Evolutionary conservation across 2,113 vertebrate species (phyloP).

Genomic region (Pleuronectes platessa): DNA sequence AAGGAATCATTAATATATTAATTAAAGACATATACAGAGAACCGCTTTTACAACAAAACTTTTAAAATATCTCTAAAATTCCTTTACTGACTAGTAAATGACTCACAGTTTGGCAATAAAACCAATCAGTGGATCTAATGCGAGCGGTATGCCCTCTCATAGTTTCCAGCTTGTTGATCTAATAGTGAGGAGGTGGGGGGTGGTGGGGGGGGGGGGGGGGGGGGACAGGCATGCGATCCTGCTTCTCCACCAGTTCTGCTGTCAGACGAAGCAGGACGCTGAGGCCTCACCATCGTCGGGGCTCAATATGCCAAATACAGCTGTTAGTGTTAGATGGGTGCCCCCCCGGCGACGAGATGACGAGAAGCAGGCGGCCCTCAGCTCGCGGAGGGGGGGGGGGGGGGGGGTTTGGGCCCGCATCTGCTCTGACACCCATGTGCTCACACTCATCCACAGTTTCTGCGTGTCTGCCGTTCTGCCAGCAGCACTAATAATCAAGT

Average conservation of each 20-base stretch:
- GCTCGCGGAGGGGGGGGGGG: conserved; percentile 1
- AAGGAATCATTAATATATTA: not conserved
- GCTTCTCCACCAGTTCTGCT: conserved; percentile 36
- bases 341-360: conserved; percentile 30
- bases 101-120: conserved; percentile 1
- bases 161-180: conserved; percentile 53
- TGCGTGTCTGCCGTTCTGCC: conserved; percentile 45
- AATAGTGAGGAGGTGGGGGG: conserved; percentile 43
- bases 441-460: conserved; percentile 42
- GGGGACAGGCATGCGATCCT: not conserved
- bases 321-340: conserved; percentile 49
- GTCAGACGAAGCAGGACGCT: conserved; percentile 48
- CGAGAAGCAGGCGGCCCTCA: conserved; percentile 3
- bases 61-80: not conserved
- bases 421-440: conserved; percentile 60
- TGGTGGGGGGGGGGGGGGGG: not conserved
- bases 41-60: conserved; percentile 1
- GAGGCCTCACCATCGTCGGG: conserved; percentile 11
- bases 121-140: not conserved
- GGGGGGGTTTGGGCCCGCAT: conserved; percentile 35
- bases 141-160: not conserved
- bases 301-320: conserved; percentile 59
- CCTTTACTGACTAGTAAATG: not conserved
- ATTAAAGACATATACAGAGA: not conserved
- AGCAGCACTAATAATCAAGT: conserved; percentile 58